A percentile compares a stretch with the other conserved stretches of the same genome.
Evolutionary conservation across 2,888 invertebrate genomes (phyloP).

Genomic region (Phymatocera aterrima): DNA sequence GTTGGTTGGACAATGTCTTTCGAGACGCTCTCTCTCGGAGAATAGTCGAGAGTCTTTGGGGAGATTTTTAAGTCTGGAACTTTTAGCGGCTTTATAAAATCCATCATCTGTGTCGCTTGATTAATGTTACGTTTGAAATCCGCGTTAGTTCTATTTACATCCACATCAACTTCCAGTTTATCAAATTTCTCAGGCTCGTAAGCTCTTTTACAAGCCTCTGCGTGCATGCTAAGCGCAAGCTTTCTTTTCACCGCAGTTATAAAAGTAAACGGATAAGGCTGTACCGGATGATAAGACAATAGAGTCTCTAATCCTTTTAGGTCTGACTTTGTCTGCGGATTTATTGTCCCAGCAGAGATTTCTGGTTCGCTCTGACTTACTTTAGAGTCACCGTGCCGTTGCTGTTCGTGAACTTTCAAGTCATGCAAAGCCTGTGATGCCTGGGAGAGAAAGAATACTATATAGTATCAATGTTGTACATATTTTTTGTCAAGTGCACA

Average conservation of each 20-base stretch:
- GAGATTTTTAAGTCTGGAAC: constrained; percentile 71
- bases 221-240: constrained; percentile 66
- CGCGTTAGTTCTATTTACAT: constrained; percentile 21
- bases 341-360: constrained; percentile 42
- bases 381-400: constrained; percentile 48
- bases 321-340: constrained; percentile 44
- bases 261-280: constrained; percentile 79
- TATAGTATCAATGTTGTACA: background rate
- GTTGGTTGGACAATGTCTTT: constrained; percentile 56
- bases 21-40: constrained; percentile 62
- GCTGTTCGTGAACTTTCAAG: constrained; percentile 54
- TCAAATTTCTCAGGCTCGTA: constrained; percentile 53
- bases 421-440: constrained; percentile 55
- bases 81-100: constrained; percentile 68
- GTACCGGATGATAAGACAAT: constrained; percentile 64
- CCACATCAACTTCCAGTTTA: constrained; percentile 43
- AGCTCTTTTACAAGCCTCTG: constrained; percentile 56
- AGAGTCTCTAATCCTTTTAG: constrained; percentile 51
- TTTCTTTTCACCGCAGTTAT: constrained; percentile 80
- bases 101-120: constrained; percentile 62
- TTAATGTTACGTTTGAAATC: constrained; percentile 51
- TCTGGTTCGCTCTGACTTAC: constrained; percentile 49
- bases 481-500: background rate
- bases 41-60: constrained; percentile 67
- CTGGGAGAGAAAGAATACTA: constrained; percentile 49